Conservation (phyloP, 2,888 invertebrate species). For the Nezara viridula region DNA sequence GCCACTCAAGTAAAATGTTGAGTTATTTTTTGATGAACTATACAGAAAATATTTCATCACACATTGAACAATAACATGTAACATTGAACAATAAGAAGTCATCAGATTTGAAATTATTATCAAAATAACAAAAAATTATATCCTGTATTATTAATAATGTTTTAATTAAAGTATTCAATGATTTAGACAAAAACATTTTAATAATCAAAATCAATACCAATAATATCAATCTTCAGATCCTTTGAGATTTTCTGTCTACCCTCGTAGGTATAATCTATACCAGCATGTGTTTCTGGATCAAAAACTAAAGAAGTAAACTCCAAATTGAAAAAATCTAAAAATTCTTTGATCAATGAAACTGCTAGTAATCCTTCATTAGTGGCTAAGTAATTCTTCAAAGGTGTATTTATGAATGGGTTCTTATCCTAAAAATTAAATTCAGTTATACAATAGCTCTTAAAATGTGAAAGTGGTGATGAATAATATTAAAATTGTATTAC, state of each 20-base stretch:
- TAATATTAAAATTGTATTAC: background rate
- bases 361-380: constrained; percentile 75
- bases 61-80: background rate
- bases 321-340: constrained; percentile 84
- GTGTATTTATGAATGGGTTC: constrained; percentile 70
- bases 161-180: too few relatives aligned
- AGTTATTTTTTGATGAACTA: background rate
- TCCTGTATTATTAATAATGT: too few relatives aligned
- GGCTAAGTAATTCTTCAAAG: constrained; percentile 73
- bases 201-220: constrained; percentile 45
- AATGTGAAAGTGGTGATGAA: constrained; percentile 67
- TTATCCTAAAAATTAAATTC: constrained; percentile 65
- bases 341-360: constrained; percentile 81
- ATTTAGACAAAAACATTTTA: too few relatives aligned
- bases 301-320: constrained; percentile 86
- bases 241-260: constrained; percentile 70
- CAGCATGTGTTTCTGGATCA: constrained; percentile 83
- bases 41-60: background rate
- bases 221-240: constrained; percentile 62
- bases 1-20: background rate
- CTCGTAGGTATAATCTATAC: constrained; percentile 75
- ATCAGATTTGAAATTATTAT: background rate
- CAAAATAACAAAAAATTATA: too few relatives aligned
- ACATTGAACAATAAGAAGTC: background rate
- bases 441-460: constrained; percentile 66